A percentile compares a stretch with the other conserved stretches of the same genome.
phyloP scores from a whole-genome alignment of 37 sponge, comb jelly and placozoan species.

The Mnemiopsis leidyi region DNA sequence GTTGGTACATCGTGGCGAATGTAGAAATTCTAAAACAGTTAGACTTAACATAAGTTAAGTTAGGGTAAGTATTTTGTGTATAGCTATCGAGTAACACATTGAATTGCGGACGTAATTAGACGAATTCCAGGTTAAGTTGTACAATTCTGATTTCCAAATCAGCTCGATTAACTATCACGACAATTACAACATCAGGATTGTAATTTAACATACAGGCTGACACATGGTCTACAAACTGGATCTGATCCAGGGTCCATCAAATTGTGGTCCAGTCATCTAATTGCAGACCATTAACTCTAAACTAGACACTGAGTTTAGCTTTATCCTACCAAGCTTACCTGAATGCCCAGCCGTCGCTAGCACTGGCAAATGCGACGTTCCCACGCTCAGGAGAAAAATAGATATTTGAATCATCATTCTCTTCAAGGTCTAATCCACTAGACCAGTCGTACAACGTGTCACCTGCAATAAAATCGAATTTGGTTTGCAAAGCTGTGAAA shows the following conservation, averaged over 20 bases:
- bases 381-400: constrained; percentile 95
- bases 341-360: constrained; percentile 98
- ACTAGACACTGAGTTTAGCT: too few relatives aligned
- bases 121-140: not conserved
- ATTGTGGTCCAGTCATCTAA: too few relatives aligned
- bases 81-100: not conserved
- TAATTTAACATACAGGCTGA: too few relatives aligned
- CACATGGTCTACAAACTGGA: too few relatives aligned
- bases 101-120: not conserved
- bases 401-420: constrained; percentile 80
- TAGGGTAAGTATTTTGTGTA: not conserved
- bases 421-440: constrained; percentile 74
- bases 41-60: not conserved
- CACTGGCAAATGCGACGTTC: constrained; percentile 94
- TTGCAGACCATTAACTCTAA: too few relatives aligned
- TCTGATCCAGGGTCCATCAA: too few relatives aligned
- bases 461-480: not conserved
- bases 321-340: too few relatives aligned
- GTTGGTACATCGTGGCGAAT: constrained; percentile 83
- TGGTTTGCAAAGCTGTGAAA: not conserved
- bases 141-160: too few relatives aligned
- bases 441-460: constrained; percentile 78
- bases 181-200: too few relatives aligned
- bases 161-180: too few relatives aligned
- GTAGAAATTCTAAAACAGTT: constrained; percentile 71